Evolutionary conservation across 2,888 invertebrate species (phyloP), one percentile per base, ranked within the genome.

Genomic region (Holacanthella duospinosa): DNA sequence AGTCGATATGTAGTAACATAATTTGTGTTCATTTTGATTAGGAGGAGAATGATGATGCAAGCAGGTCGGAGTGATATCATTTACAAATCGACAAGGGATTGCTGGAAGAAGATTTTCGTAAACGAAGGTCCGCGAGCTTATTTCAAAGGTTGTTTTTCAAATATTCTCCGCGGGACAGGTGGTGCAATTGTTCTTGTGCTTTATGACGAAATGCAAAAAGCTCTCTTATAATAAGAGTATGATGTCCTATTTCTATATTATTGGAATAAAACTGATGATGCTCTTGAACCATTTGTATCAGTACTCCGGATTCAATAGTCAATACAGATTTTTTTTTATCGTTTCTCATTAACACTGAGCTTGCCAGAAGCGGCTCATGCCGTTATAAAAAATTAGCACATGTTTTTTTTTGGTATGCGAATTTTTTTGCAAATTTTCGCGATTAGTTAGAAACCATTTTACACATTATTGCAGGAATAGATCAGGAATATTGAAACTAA

Each of bases 11-110:
- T 9, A 48, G 12, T 61, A 77, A 78, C 75, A 80, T 80, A 79
- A 12, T 27, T 26, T 26, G 25, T n/a, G 9, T 25, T 27, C 6
- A 6, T 36, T 36, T 36, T 36, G 36, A 36, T 36, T 70, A 66
- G 78, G 67, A 69, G 78, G 68, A 73, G 78, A 62, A 78, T 78
- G 75, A 81, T 80, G 80, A 78, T 78, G 78, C 78, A 77, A 54
- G 59, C 67, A n/a, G 66, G 67, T 1, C 57, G 60, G 2, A 55
- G 69, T 74, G 69, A 75, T 78, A 65, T 28, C 6, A 48, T 48
- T 21, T 48, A 48, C 48, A 48, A 48, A 21, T 48, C 48, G 21
- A 48, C 48, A 4, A 48, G 4, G 48, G 48, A 48, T 21, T 48
- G 48, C 48, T 48, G 48, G 48, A 48, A 48, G 21, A 48, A 48